phyloP scores from a whole-genome alignment of 2,113 vertebrate species.

The Laticauda laticaudata region DNA sequence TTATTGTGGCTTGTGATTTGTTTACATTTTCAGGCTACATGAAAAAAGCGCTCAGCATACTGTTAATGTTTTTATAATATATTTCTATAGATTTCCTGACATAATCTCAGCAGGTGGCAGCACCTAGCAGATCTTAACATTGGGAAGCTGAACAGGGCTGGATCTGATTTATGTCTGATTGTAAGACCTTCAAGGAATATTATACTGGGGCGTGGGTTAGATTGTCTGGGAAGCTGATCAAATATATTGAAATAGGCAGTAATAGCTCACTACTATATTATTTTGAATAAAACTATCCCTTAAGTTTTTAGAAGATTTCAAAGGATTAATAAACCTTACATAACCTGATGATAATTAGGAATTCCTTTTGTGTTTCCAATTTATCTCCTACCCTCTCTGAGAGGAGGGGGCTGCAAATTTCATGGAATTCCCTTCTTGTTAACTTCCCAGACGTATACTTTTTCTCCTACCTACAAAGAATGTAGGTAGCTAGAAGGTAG shows the following conservation, averaged over 20 bases:
- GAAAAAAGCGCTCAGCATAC: neutral
- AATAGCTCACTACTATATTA: neutral
- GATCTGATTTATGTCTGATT: neutral
- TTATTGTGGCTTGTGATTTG: neutral
- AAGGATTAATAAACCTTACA: neutral
- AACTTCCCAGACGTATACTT: neutral
- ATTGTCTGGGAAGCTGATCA: neutral
- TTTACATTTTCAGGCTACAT: neutral
- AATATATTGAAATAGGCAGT: neutral
- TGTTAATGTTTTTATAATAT: slow-evolving; percentile 12
- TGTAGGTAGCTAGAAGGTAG: neutral
- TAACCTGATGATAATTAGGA: neutral
- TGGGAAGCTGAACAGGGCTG: neutral
- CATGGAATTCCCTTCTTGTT: neutral
- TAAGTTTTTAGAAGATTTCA: neutral
- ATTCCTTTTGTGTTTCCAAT: neutral
- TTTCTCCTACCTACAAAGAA: neutral
- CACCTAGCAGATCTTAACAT: neutral
- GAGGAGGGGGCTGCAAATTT: neutral
- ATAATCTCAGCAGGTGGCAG: neutral
- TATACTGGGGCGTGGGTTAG: neutral
- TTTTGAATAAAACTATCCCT: neutral
- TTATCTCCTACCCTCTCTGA: neutral
- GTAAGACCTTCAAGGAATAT: neutral
- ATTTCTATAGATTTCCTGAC: slow-evolving; percentile 1